phyloP scores from a whole-genome alignment of 1,140 invertebrate species.

The Pogonus chalceus region DNA sequence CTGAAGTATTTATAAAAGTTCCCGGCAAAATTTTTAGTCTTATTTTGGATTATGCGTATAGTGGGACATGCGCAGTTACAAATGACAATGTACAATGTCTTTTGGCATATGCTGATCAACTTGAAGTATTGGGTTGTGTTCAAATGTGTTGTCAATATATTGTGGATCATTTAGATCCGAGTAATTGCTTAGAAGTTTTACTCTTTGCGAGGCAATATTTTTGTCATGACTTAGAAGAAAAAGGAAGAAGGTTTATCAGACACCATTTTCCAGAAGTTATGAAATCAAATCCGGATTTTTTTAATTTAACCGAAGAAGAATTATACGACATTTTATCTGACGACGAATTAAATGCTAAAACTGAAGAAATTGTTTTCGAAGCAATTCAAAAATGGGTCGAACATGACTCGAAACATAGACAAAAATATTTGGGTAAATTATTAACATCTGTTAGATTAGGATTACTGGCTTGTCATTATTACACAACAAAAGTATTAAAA shows the following conservation, averaged over 20 bases:
- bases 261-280: slow-evolving; percentile 41
- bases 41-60: slow-evolving; percentile 58
- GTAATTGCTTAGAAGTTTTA: slow-evolving; percentile 45
- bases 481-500: slow-evolving; percentile 47
- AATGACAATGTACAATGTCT: slow-evolving; percentile 50
- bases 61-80: slow-evolving; percentile 46
- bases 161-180: slow-evolving; percentile 36
- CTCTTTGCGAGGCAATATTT: slow-evolving; percentile 61
- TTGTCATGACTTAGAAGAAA: slow-evolving; percentile 45
- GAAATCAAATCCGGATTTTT: slow-evolving; percentile 44
- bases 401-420: slow-evolving; percentile 38
- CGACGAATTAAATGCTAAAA: slow-evolving; percentile 54
- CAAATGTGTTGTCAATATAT: slow-evolving; percentile 52
- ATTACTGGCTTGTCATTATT: slow-evolving; percentile 51
- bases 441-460: slow-evolving; percentile 56
- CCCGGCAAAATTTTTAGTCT: slow-evolving; percentile 39
- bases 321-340: slow-evolving; percentile 44
- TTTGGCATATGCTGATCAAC: slow-evolving; percentile 49
- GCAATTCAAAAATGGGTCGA: slow-evolving; percentile 54
- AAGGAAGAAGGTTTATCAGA: slow-evolving; percentile 41
- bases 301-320: slow-evolving; percentile 41
- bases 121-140: slow-evolving; percentile 50
- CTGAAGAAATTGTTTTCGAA: slow-evolving; percentile 58
- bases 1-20: slow-evolving; percentile 40
- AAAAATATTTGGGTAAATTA: slow-evolving; percentile 43